Percentiles rank a stretch among this genome's conserved stretches.
Evolutionary conservation across 2,797 vertebrate genomes (phyloP).

Genomic region (Microctenopoma lineatum): DNA sequence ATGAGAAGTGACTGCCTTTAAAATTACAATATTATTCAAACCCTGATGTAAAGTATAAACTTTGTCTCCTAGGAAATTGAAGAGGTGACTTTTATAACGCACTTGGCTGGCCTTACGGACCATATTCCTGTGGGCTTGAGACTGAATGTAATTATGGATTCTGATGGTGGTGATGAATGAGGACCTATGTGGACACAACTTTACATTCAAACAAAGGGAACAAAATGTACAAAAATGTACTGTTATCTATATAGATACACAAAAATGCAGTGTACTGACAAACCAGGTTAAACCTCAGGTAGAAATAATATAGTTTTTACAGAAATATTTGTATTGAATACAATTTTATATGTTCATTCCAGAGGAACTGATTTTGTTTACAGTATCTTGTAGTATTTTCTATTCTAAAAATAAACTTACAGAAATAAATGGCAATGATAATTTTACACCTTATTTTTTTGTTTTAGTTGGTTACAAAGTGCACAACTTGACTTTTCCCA

Average conservation of each 20-base stretch:
- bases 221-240: slow-evolving; percentile 32
- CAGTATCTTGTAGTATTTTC: slow-evolving; percentile 38
- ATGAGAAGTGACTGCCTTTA: not conserved
- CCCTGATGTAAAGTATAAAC: not conserved
- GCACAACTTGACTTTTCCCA: not conserved
- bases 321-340: slow-evolving; percentile 17
- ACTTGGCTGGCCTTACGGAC: slow-evolving; percentile 86
- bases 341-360: slow-evolving; percentile 41
- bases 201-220: slow-evolving; percentile 28
- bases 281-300: slow-evolving; percentile 49
- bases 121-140: slow-evolving; percentile 86
- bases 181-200: not conserved
- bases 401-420: slow-evolving; percentile 17
- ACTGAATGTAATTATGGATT: slow-evolving; percentile 76
- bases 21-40: not conserved
- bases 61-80: slow-evolving; percentile 81
- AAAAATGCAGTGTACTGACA: slow-evolving; percentile 5
- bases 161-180: slow-evolving; percentile 51
- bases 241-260: not conserved
- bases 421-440: slow-evolving; percentile 55
- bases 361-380: slow-evolving; percentile 40
- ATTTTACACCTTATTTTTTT: not conserved
- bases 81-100: slow-evolving; percentile 84
- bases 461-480: slow-evolving; percentile 8
- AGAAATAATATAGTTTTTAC: slow-evolving; percentile 20